Evolutionary conservation across 2,113 vertebrate genomes (phyloP).

Genomic region (Condylura cristata): DNA sequence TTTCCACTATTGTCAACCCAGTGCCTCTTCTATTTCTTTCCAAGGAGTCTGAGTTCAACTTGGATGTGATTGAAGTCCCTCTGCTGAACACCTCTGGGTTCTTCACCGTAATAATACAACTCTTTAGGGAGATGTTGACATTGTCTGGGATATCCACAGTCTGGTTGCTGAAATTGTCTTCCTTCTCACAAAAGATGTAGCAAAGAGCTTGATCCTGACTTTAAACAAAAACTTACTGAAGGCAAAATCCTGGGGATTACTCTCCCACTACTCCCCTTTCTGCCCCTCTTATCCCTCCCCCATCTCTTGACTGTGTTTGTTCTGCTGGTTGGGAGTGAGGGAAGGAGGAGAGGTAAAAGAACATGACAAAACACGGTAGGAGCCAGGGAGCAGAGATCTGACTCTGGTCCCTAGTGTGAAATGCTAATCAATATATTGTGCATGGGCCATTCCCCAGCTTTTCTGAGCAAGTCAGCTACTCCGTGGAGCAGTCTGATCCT

Average conservation of each 20-base stretch:
- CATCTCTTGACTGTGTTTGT: background rate
- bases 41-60: slow-evolving; percentile 92
- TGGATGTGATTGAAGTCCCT: slow-evolving; percentile 95
- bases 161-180: background rate
- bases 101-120: slow-evolving; percentile 93
- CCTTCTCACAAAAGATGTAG: no score
- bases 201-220: background rate
- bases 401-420: background rate
- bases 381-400: background rate
- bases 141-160: background rate
- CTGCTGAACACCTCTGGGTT: slow-evolving; percentile 90
- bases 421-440: background rate
- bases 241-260: background rate
- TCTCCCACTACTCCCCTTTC: background rate
- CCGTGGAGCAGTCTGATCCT: background rate
- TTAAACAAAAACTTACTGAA: background rate
- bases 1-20: background rate
- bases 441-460: background rate
- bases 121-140: slow-evolving; percentile 90
- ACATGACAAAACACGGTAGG: background rate
- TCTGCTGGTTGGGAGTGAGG: background rate
- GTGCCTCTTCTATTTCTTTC: slow-evolving; percentile 92
- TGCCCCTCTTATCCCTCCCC: background rate
- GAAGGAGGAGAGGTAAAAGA: background rate
- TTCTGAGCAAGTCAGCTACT: background rate